A percentile compares a stretch with the other conserved stretches of the same genome.
phyloP scores from a whole-genome alignment of 2,888 invertebrate genomes.

The Caenorhabditis macrosperma region DNA sequence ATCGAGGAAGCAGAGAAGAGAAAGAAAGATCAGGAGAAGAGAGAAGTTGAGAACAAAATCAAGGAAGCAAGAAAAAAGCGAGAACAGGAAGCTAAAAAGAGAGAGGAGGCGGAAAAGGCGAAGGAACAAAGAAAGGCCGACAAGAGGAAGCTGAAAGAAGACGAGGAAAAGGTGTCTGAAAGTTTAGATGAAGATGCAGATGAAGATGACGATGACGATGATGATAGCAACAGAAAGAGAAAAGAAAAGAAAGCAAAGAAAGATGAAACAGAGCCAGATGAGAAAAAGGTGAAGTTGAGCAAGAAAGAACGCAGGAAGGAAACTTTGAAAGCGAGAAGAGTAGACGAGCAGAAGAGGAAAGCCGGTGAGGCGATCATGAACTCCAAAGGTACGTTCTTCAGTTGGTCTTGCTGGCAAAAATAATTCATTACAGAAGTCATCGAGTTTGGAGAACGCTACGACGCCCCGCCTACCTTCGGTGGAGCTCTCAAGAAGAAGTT shows the following conservation, averaged over 20 bases:
- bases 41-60: slow-evolving; percentile 62
- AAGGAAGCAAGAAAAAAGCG: slow-evolving; percentile 53
- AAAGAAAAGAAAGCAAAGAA: slow-evolving; percentile 12
- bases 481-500: slow-evolving; percentile 65
- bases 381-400: slow-evolving; percentile 62
- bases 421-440: slow-evolving; percentile 69
- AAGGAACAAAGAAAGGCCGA: slow-evolving; percentile 31
- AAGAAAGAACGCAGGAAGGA: slow-evolving; percentile 56
- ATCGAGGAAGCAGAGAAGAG: slow-evolving; percentile 63
- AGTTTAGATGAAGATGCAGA: slow-evolving; percentile 11
- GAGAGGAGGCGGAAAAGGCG: slow-evolving; percentile 37
- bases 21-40: slow-evolving; percentile 62
- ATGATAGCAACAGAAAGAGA: slow-evolving; percentile 28
- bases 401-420: neutral
- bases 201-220: slow-evolving; percentile 32
- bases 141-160: slow-evolving; percentile 42
- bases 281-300: slow-evolving; percentile 25
- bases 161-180: slow-evolving; percentile 10
- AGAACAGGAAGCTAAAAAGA: slow-evolving; percentile 39
- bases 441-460: slow-evolving; percentile 75
- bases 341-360: slow-evolving; percentile 34
- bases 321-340: slow-evolving; percentile 39
- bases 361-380: slow-evolving; percentile 41
- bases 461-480: slow-evolving; percentile 73
- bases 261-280: slow-evolving; percentile 16